Evolutionary conservation across 2,113 vertebrate species (phyloP).

Genomic region (Laterallus jamaicensis): DNA sequence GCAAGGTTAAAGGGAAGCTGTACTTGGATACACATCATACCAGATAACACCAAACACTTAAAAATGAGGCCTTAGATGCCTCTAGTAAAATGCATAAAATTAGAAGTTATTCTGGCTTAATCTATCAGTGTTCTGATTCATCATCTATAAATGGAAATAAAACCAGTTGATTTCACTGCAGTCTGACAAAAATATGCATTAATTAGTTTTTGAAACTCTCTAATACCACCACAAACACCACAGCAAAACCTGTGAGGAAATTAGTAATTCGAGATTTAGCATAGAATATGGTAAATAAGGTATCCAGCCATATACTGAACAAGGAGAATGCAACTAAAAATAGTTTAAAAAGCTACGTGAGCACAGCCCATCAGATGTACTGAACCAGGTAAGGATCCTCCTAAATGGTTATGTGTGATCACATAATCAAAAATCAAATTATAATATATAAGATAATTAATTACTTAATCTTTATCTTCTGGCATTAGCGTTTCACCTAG

Average conservation of each 20-base stretch:
- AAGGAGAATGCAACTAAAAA: not conserved
- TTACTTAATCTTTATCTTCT: not conserved
- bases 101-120: not conserved
- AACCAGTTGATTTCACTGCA: not conserved
- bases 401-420: not conserved
- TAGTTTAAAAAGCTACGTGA: not conserved
- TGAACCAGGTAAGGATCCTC: not conserved
- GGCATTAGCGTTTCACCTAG: not conserved
- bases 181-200: not conserved
- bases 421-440: not conserved
- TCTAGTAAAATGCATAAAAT: not conserved
- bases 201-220: not conserved
- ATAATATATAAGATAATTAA: not conserved
- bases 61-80: not conserved
- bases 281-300: not conserved
- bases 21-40: not conserved
- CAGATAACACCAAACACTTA: not conserved
- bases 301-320: not conserved
- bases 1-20: not conserved
- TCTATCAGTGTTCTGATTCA: not conserved
- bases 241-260: not conserved
- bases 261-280: conserved; percentile 4
- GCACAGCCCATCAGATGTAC: not conserved
- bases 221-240: not conserved
- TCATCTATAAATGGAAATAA: not conserved